These are phyloP conservation scores for Abrostola triplasia DNA, from an alignment of 2,888 invertebrate species.

Conservation along the genomic window DNA sequence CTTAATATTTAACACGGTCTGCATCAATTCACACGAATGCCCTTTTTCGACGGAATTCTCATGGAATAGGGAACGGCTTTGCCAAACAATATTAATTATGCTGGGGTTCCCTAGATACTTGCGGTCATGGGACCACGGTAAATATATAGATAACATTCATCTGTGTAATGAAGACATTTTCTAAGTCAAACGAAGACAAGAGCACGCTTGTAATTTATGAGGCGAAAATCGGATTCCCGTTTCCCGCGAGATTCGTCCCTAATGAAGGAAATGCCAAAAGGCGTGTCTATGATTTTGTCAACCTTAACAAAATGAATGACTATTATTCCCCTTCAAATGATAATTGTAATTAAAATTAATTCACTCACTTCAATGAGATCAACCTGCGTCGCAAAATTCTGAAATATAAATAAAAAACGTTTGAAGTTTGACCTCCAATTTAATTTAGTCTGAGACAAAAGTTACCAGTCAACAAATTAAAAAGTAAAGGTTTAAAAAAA, in stretches of 20 bases:
- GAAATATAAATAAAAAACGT: too few relatives aligned
- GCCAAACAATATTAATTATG: background rate
- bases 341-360: background rate
- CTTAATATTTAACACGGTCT: too few relatives aligned
- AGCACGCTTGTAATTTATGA: constrained; percentile 22
- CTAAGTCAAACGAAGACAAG: background rate
- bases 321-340: background rate
- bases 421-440: too few relatives aligned
- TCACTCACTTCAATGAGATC: background rate
- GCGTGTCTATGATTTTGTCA: constrained; percentile 2
- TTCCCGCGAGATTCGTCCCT: background rate
- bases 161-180: constrained; percentile 21
- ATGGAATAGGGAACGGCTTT: background rate
- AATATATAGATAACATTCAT: constrained; percentile 2
- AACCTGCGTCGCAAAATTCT: too few relatives aligned
- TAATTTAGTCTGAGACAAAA: too few relatives aligned
- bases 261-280: constrained; percentile 3
- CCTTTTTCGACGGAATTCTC: background rate
- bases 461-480: too few relatives aligned
- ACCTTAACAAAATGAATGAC: constrained; percentile 11
- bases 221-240: constrained; percentile 14
- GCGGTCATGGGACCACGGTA: background rate
- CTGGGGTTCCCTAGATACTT: background rate
- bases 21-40: too few relatives aligned
- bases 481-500: too few relatives aligned